phyloP scores from a whole-genome alignment of 2,888 invertebrate species.

The Agrotis exclamationis region DNA sequence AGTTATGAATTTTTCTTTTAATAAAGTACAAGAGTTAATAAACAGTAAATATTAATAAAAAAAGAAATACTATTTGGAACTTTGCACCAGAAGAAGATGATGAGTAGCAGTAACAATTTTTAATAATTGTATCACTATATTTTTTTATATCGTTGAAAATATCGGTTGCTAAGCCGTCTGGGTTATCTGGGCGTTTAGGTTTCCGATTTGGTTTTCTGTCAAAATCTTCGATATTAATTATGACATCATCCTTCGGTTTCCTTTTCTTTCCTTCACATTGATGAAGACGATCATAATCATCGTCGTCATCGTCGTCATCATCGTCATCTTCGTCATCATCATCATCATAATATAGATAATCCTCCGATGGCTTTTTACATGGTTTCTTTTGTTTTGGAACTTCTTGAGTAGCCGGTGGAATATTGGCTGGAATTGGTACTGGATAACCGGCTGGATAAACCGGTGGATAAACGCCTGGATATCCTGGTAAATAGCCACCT shows the following conservation, averaged over 20 bases:
- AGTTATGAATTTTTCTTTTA: conserved; percentile 21
- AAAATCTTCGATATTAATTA: conserved; percentile 32
- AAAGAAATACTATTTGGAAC: conserved; percentile 1
- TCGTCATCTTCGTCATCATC: conserved; percentile 39
- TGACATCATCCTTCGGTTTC: conserved; percentile 11
- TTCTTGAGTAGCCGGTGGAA: conserved; percentile 53
- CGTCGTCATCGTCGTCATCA: conserved; percentile 39
- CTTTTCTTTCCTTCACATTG: conserved; percentile 21
- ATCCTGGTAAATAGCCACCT: not conserved
- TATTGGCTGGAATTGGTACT: conserved; percentile 12
- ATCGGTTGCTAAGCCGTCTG: conserved; percentile 47
- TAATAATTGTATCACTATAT: conserved; percentile 57
- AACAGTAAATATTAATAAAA: conserved; percentile 16
- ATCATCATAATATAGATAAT: conserved; percentile 70
- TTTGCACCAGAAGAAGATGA: conserved; percentile 29
- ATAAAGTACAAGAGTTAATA: conserved; percentile 28
- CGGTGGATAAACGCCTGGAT: conserved; percentile 4
- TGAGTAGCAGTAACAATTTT: conserved; percentile 71
- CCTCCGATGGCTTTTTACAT: conserved; percentile 58
- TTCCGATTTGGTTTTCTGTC: conserved; percentile 44
- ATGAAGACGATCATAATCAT: conserved; percentile 3
- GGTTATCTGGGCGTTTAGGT: conserved; percentile 22
- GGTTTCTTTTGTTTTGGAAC: conserved; percentile 68
- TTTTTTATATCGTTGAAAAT: conserved; percentile 62
- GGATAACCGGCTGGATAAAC: not conserved